phyloP scores from a whole-genome alignment of 2,113 vertebrate species.

The Alosa alosa region DNA sequence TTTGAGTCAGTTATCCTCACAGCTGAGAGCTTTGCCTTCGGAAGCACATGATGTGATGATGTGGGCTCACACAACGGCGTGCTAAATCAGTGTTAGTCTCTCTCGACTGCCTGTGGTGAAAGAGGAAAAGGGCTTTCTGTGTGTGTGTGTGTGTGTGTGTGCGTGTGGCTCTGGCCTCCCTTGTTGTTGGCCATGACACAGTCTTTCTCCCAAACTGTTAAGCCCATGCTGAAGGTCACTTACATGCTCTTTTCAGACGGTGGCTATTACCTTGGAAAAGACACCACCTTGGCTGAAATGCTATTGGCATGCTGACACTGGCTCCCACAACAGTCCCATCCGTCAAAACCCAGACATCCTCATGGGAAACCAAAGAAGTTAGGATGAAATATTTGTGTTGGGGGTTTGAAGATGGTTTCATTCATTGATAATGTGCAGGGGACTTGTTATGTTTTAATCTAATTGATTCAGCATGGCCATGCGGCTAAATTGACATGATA shows the following conservation, averaged over 20 bases:
- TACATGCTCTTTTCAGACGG: neutral
- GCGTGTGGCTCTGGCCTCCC: neutral
- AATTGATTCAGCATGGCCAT: neutral
- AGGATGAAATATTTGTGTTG: neutral
- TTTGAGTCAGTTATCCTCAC: conserved; percentile 10
- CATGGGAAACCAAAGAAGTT: neutral
- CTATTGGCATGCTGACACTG: neutral
- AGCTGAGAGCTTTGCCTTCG: neutral
- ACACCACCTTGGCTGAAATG: neutral
- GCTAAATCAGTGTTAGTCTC: neutral
- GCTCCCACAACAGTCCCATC: neutral
- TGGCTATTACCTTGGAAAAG: neutral
- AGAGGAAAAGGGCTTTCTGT: neutral
- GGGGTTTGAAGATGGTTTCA: neutral
- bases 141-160: neutral
- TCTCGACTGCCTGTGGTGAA: neutral
- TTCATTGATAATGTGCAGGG: neutral
- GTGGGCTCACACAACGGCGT: neutral
- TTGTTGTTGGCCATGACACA: neutral
- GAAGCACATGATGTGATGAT: neutral
- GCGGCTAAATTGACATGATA: neutral
- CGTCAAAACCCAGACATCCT: neutral
- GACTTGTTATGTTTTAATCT: neutral
- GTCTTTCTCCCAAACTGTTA: neutral
- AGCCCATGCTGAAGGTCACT: neutral